Evolutionary conservation across 2,113 vertebrate species (phyloP).

Genomic region (Clarias macrocephalus): DNA sequence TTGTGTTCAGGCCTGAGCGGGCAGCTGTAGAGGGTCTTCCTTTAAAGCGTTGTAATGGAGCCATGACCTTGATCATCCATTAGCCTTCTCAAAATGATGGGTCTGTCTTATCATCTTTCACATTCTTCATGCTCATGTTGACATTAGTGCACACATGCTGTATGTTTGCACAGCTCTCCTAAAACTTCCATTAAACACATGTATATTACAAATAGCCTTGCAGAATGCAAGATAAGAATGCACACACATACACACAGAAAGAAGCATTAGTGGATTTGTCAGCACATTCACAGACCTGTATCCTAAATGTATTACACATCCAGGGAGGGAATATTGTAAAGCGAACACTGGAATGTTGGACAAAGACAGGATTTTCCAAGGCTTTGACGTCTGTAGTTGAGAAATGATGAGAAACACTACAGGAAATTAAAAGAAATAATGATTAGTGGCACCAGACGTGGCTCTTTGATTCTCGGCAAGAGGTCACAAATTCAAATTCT

Average conservation of each 20-base stretch:
- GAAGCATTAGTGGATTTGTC: background rate
- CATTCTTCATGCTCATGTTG: conserved; percentile 17
- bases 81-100: conserved; percentile 23
- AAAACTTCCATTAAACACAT: background rate
- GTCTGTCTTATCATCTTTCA: conserved; percentile 12
- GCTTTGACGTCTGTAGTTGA: background rate
- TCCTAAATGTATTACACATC: background rate
- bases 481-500: background rate
- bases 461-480: background rate
- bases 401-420: background rate
- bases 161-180: background rate
- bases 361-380: background rate
- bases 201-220: background rate
- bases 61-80: conserved; percentile 31
- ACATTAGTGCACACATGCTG: conserved; percentile 15
- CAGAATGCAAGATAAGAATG: background rate
- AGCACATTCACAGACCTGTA: background rate
- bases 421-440: background rate
- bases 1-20: background rate
- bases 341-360: background rate
- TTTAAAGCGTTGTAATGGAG: conserved; percentile 20
- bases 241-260: background rate
- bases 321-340: background rate
- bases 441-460: background rate
- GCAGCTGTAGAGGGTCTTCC: background rate